phyloP scores from a whole-genome alignment of 2,113 vertebrate species.

The Heloderma charlesbogerti region DNA sequence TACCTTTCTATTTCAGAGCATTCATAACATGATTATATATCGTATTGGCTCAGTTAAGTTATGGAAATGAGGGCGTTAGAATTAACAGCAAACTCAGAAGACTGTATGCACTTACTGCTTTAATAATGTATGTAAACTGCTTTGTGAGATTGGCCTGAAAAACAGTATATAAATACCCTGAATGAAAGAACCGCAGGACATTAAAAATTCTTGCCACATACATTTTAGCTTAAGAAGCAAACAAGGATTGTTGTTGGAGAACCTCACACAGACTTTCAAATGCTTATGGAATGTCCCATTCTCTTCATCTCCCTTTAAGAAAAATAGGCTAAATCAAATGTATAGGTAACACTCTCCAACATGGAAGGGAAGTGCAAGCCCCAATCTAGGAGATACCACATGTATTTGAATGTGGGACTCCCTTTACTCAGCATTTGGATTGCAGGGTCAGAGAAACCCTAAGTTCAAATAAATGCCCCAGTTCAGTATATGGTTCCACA shows the following conservation, averaged over 20 bases:
- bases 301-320: slow-evolving; percentile 11
- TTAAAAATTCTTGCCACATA: neutral
- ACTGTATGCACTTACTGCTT: neutral
- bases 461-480: neutral
- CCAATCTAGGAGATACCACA: neutral
- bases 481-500: too few species aligned
- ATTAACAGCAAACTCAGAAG: neutral
- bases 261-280: neutral
- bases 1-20: too few species aligned
- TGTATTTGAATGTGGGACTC: neutral
- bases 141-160: neutral
- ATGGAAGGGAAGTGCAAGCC: neutral
- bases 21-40: too few species aligned
- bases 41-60: too few species aligned
- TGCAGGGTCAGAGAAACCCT: neutral
- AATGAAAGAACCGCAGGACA: too few species aligned
- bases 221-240: too few species aligned
- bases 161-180: neutral
- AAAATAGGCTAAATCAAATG: slow-evolving; percentile 23
- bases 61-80: neutral
- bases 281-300: neutral
- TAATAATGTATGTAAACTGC: neutral
- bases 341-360: neutral
- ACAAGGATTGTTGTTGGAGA: too few species aligned
- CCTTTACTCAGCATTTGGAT: too few species aligned